Evolutionary conservation across 2,113 vertebrate genomes (phyloP), one percentile per base, ranked within the genome.

Genomic region (Rhineura floridana): DNA sequence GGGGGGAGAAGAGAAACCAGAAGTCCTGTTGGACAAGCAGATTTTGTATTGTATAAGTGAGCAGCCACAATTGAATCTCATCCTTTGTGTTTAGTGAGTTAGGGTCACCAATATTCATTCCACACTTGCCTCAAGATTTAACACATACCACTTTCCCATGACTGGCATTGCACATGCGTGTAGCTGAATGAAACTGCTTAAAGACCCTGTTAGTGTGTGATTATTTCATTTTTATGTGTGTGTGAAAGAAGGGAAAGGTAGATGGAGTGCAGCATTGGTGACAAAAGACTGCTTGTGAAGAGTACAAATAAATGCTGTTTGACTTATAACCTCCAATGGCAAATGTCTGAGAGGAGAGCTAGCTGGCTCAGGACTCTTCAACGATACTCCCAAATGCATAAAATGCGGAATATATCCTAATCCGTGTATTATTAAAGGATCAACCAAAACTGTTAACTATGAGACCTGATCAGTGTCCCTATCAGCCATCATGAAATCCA

Each of bases 371-470:
- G 6, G n/a, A 0, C 50, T 83, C 90, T 85, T 90, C 88, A 90
- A 81, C 87, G 90, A 81, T 92, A 90, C 87, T 92, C 84, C 86
- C 36, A 75, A 90, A 88, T 88, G 87, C 79, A 91, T 86, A 78
- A 89, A 93, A 82, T 92, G 91, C 88, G 93, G 84, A 79, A 94
- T 21, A 87, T 94, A 90, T 83, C 90, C 91, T 70, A 88, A 33
- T 91, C 48, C 30, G 6, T 44, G 23, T 44, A 46, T n/a, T 73
- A 65, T 73, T 21, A 72, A 72, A 73, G 52, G 12, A 82, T 75
- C 70, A 63, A 70, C 91, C 93, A 92, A 92, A 89, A 83, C 88
- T 93, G 87, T 86, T 96, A 87, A 93, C 95, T 91, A 89, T 89
- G 88, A 92, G 83, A 93, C 93, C 91, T 91, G 83, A 94, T 90